Evolutionary conservation across 2,888 invertebrate genomes (phyloP), one percentile per base, ranked within the genome.

Genomic region (Lithophane leautieri): DNA sequence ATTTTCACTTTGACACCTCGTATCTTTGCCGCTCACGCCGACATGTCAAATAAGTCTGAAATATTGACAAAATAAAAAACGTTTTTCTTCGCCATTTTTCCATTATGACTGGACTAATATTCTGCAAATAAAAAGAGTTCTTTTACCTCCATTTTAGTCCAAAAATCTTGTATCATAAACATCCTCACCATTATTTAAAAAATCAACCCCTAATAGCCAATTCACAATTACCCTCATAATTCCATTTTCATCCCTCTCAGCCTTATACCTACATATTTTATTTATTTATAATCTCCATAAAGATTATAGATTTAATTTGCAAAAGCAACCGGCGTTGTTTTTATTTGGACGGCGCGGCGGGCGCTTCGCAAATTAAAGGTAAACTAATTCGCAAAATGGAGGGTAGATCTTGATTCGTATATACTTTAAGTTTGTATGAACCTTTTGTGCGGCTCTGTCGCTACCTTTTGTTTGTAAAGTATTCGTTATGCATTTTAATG

Each of bases 361-460:
- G 89, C 90, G 93, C 93, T 95, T 91, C 91, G 90, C 90, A 94
- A 94, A 95, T 95, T 93, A 93, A 95, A 95, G 93, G 94, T 94
- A 95, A 95, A 95, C 95, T 94, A 94, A 95, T 95, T 93, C 92
- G 84, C 87, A 86, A 92, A 95, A 94, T 94, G 93, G 94, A 90
- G 63, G 83, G 72, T 56, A 65, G 83, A 88, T 89, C 73, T 82
- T 85, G 70, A 79, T 80, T 79, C 74, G 34, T 70, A 56, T 66
- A 47, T 34, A 70, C 62, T 67, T 47, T 42, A 61, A 52, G 69
- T 77, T 72, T 70, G 73, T 72, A 78, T 60, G 50, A 50, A 65
- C 34, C 58, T 78, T 85, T 81, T 75, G 68, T 76, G 69, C 58
- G 12, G n/a, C 8, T 22, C 14, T 50, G 52, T 63, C 28, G 12